These are phyloP conservation scores for Agrilus biguttatus DNA, from an alignment of 2,888 invertebrate genomes.

Conservation along the genomic window DNA sequence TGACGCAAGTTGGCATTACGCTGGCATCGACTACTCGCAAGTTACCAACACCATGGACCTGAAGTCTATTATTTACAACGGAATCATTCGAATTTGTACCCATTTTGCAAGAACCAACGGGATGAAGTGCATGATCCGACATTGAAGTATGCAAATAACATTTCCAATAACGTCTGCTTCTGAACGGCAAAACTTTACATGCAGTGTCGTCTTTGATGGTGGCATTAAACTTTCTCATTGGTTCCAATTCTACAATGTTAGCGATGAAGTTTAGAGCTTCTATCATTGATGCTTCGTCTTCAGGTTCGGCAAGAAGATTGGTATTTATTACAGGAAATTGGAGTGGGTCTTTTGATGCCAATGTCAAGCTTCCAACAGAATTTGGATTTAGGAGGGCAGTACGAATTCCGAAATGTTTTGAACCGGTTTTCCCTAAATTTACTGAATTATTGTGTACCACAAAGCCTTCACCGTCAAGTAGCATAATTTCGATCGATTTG, in stretches of 20 bases:
- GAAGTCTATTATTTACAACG: constrained; percentile 37
- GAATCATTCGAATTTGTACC: constrained; percentile 32
- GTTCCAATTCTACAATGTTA: constrained; percentile 29
- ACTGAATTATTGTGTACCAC: no score
- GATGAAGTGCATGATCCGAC: constrained; percentile 33
- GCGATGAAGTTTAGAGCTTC: constrained; percentile 35
- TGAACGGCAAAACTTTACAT: constrained; percentile 25
- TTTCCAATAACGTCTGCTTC: constrained; percentile 32
- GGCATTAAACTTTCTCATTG: constrained; percentile 44
- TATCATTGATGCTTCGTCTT: constrained; percentile 44
- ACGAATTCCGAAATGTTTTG: constrained; percentile 8
- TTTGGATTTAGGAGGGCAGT: constrained; percentile 14
- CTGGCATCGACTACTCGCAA: constrained; percentile 39
- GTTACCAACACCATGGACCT: constrained; percentile 32
- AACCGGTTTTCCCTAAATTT: constrained; percentile 2
- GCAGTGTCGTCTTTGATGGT: constrained; percentile 36
- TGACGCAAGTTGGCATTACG: constrained; percentile 34
- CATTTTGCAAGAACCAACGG: constrained; percentile 39
- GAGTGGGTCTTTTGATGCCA: constrained; percentile 15
- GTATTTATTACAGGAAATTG: constrained; percentile 18
- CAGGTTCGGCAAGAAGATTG: constrained; percentile 12
- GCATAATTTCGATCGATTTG: no score
- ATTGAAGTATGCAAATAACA: constrained; percentile 29
- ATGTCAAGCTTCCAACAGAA: constrained; percentile 14
- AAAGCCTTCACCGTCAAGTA: no score